These are phyloP conservation scores for Pollenia angustigena DNA, from an alignment of 2,888 invertebrate genomes.

Conservation along the genomic window DNA sequence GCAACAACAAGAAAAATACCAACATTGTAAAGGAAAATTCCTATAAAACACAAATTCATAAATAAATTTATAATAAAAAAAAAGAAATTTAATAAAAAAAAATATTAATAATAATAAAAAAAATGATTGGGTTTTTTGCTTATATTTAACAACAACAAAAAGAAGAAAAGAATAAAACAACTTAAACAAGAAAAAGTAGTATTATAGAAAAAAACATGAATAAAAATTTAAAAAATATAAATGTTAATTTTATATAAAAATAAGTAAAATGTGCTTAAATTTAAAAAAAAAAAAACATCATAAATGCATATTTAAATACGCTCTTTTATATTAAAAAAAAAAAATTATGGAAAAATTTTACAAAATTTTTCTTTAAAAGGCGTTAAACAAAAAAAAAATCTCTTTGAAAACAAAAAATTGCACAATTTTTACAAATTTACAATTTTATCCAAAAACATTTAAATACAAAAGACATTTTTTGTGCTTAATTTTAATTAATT, in stretches of 20 bases:
- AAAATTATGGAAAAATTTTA: slow-evolving; percentile 17
- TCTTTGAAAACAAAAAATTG: slow-evolving; percentile 55
- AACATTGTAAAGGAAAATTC: slow-evolving; percentile 64
- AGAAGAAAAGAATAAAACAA: slow-evolving; percentile 61
- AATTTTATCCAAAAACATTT: slow-evolving; percentile 72
- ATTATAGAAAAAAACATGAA: slow-evolving; percentile 57
- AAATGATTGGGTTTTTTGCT: slow-evolving; percentile 69
- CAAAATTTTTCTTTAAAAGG: slow-evolving; percentile 21
- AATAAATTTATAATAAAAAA: slow-evolving; percentile 46
- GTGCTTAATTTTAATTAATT: slow-evolving; percentile 73
- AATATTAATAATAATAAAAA: slow-evolving; percentile 22
- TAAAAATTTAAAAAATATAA: slow-evolving; percentile 46
- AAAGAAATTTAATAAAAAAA: background rate
- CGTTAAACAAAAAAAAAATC: slow-evolving; percentile 35
- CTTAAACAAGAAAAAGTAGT: slow-evolving; percentile 74
- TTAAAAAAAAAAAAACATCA: slow-evolving; percentile 52
- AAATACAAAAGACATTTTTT: slow-evolving; percentile 77
- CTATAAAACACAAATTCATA: slow-evolving; percentile 68
- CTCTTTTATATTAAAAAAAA: slow-evolving; percentile 15
- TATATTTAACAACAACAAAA: slow-evolving; percentile 49
- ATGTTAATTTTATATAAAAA: slow-evolving; percentile 73
- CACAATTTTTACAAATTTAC: slow-evolving; percentile 74
- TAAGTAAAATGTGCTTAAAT: slow-evolving; percentile 69
- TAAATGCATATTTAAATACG: slow-evolving; percentile 34
- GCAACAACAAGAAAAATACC: slow-evolving; percentile 13